Conservation (phyloP, 2,113 vertebrate species). For the Gymnorhina tibicen region DNA sequence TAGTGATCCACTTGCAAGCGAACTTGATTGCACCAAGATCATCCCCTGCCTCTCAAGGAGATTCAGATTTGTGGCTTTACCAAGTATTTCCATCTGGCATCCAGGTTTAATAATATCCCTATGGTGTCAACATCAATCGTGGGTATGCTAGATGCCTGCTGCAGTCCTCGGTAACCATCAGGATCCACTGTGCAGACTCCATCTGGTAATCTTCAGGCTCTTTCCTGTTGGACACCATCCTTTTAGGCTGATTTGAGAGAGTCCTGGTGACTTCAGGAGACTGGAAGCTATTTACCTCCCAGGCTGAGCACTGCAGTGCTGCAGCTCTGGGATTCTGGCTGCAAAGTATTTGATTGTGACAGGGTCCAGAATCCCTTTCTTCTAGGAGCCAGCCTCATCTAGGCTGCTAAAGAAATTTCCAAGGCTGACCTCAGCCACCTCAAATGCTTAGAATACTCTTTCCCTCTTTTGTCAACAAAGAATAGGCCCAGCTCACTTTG, state of each 20-base stretch:
- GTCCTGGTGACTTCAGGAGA: background rate
- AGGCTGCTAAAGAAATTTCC: background rate
- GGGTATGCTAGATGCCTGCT: background rate
- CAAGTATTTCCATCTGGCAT: background rate
- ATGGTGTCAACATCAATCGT: background rate
- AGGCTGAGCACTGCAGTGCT: background rate
- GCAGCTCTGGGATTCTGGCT: background rate
- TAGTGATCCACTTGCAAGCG: background rate
- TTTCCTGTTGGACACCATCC: background rate
- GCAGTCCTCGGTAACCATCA: background rate
- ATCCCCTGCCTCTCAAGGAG: background rate
- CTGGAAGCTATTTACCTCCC: background rate
- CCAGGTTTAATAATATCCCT: background rate
- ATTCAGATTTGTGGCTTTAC: background rate
- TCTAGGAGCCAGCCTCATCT: background rate
- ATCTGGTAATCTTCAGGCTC: background rate
- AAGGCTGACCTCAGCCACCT: background rate
- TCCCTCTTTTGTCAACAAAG: background rate
- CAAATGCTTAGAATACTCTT: background rate
- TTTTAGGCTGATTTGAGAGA: background rate
- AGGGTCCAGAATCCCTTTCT: background rate
- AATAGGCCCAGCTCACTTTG: background rate
- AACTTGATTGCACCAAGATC: background rate
- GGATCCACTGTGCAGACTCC: background rate
- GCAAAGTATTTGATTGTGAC: background rate